Base-by-base conservation (phyloP, 2,797 vertebrate genomes). In the Varecia variegata region DNA sequence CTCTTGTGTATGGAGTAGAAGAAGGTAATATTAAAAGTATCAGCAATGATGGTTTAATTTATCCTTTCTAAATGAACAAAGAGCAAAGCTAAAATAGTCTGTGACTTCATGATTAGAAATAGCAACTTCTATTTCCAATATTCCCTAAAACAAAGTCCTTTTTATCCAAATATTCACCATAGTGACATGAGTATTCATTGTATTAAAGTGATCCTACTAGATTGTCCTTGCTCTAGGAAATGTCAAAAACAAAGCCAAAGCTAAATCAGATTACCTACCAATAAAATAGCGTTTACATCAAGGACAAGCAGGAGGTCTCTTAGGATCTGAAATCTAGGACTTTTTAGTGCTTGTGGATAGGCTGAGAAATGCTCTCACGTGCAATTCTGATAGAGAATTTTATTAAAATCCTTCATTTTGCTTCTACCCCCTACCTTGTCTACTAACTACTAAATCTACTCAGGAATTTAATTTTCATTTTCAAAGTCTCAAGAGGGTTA, bases 391-490 rank as follows among this genome's bases (percentile, higher is more conserved):
- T 86, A 90, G 84, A 95, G 91, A 97, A 97, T 96, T 96, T 97
- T 96, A 98, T 98, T 97, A 97, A 97, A 98, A 97, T 88, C 90
- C 65, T 97, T 97, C 91, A 85, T 92, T 97, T 97, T 97, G 93
- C 20, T 95, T 97, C 84, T 97, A 97, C 96, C 97, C 97, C 97
- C 97, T 98, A 95, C 97, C 89, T 91, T 97, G 97, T 96, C 91
- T 74, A 74, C 91, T 95, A 96, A 96, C 97, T 91, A 96, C 68
- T 97, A 98, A 97, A 97, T 97, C 97, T 97, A 97, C 96, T 97
- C 54, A 97, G 95, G 97, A 97, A 97, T 98, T 97, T 97, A 97
- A 98, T 97, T 97, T 98, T 97, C 95, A 89, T 93, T 95, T 97
- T 84, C 93, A 94, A 96, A 97, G 87, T 97, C 96, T 96, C 97